Conservation (phyloP, 2,797 vertebrate species). For the Spinus pinus region DNA sequence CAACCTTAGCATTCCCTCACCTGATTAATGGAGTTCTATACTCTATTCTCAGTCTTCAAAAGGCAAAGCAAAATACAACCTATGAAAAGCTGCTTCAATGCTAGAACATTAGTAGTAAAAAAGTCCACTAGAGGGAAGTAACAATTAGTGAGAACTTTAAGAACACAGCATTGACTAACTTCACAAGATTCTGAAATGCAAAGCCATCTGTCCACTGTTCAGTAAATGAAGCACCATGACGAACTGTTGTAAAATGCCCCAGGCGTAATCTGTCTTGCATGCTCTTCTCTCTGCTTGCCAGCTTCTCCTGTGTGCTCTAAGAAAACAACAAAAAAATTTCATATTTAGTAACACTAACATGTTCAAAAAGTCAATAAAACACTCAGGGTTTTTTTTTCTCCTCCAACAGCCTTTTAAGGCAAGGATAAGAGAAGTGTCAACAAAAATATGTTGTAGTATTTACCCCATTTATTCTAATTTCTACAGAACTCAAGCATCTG, state of each 20-base stretch:
- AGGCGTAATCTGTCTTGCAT: constrained; percentile 98
- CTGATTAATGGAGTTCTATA: background rate
- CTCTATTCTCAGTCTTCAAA: constrained; percentile 27
- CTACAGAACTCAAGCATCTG: background rate
- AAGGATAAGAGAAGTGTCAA: background rate
- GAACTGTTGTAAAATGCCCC: constrained; percentile 98
- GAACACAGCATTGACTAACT: constrained; percentile 82
- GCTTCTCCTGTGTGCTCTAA: constrained; percentile 89
- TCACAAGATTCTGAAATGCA: constrained; percentile 98
- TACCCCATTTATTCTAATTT: background rate
- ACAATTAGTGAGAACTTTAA: constrained; percentile 63
- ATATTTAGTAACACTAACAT: background rate
- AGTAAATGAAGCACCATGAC: constrained; percentile 97
- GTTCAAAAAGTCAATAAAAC: background rate
- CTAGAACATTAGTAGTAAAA: constrained; percentile 13
- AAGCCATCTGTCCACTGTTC: constrained; percentile 99
- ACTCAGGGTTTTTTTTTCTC: background rate
- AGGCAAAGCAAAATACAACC: background rate
- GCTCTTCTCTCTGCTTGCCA: constrained; percentile 97
- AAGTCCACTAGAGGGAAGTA: constrained; percentile 58
- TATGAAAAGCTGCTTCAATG: constrained; percentile 1
- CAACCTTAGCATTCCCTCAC: background rate
- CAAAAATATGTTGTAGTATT: background rate
- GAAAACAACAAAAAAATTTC: background rate
- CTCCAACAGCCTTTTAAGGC: background rate